Evolutionary conservation across 1,140 invertebrate species (phyloP), one percentile per base, ranked within the genome.

Genomic region (Neodiprion virginianus): DNA sequence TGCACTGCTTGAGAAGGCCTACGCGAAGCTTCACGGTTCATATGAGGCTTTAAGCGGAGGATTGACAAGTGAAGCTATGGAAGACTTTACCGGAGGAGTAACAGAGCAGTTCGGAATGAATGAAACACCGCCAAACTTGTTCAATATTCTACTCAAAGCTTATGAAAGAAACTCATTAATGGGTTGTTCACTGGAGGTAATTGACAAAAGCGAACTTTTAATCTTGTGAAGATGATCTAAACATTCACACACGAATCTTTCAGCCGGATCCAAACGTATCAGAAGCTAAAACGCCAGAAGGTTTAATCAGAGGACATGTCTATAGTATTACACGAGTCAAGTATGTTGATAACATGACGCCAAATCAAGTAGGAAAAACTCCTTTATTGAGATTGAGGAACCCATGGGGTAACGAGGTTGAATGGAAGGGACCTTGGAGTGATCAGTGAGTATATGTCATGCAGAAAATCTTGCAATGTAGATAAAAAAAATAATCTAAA

Each of bases 11-110:
- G 98, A 99, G 85, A 99, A 99, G 89, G 98, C 98, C 1, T 99
- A 99, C 89, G 98, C 98, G 28, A 99, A 99, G 86, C 86, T 96
- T 47, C 96, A 98, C 86, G 98, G 98, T 1, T 98, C 97, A 0
- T 99, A 99, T 87, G 98, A 99, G 88, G 95, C 98, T 0, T 90
- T 99, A 0, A 99, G 99, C 85, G 98, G 98, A 67, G 98, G 98
- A 40, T 96, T 96, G 0, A 98, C 97, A 0, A 96, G 96, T 81
- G 98, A 99, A 86, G 98, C 98, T 0, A 97, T 99, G 94, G 98
- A 99, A 85, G 98, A 99, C 89, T 99, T 99, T 85, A 99, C 98
- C 10, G 98, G 97, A 4, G 98, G 98, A 65, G 95, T 99, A 0
- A 96, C 96, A 0, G 98, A 99, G 88, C 96, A 96, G 93, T 99